Percentiles rank a stretch among this genome's conserved stretches.
Evolutionary conservation across 2,797 vertebrate genomes (phyloP).

Genomic region (Heteromormyrus szaboi): DNA sequence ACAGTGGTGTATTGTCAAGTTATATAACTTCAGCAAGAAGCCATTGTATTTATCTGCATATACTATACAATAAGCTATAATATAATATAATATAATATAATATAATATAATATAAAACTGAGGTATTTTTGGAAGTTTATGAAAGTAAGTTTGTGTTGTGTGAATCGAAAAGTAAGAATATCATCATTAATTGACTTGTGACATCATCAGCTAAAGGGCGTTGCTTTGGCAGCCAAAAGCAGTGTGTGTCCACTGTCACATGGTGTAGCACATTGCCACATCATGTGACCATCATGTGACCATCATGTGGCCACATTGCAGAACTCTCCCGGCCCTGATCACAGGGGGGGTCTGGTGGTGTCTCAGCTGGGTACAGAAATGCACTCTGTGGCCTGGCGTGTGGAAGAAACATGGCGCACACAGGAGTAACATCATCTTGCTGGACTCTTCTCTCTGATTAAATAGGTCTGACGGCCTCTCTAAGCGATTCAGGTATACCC

Average conservation of each 20-base stretch:
- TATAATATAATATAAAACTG: neutral
- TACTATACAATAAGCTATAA: neutral
- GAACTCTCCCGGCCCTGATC: neutral
- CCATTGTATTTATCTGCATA: neutral
- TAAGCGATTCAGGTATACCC: neutral
- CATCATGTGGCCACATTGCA: neutral
- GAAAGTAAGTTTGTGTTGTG: neutral
- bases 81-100: neutral
- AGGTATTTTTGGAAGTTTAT: neutral
- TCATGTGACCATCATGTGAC: neutral
- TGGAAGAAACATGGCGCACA: neutral
- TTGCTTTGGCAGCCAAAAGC: neutral
- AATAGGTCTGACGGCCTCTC: neutral
- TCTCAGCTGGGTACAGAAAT: neutral
- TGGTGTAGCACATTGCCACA: neutral
- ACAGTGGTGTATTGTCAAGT: neutral
- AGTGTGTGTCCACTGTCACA: neutral
- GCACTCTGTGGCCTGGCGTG: neutral
- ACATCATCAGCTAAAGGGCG: neutral
- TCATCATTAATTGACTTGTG: neutral
- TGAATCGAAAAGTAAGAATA: neutral
- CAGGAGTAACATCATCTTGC: neutral
- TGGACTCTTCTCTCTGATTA: neutral
- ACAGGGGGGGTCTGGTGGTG: neutral
- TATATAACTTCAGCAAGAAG: neutral